Evolutionary conservation across 2,888 invertebrate species (phyloP), one percentile per base, ranked within the genome.

Genomic region (Lithophane leautieri): DNA sequence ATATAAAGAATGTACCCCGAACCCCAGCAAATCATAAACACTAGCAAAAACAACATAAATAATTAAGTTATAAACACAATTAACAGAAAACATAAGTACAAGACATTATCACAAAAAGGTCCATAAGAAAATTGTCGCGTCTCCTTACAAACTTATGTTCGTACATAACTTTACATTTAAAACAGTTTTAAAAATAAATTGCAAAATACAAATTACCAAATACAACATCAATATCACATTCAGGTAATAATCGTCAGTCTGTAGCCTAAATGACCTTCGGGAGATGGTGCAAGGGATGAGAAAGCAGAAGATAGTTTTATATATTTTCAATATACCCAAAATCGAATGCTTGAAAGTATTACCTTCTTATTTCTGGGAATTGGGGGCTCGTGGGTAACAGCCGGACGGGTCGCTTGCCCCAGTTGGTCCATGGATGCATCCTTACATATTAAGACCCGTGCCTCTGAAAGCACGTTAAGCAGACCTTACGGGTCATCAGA

Each of bases 191-290:
- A 88, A 90, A 90, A 91, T 92, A 92, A 91, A 92, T 91, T 91
- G 92, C 91, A 89, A 94, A 90, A 92, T 93, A 95, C 95, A 95
- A 96, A 95, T 95, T 94, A 94, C 93, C 89, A 90, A 92, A 93
- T 91, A 91, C 93, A 90, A 90, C 94, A 93, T 94, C 94, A 92
- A 94, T 95, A 95, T 94, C 89, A 92, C 90, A 93, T 93, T 92
- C 93, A 87, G 87, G 93, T 92, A 94, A 95, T 95, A 94, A 96
- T 95, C 95, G 94, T 95, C 94, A 93, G 94, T 94, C 93, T 94
- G 93, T 94, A 90, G 92, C 93, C 88, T 94, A 94, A 95, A 95
- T 93, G 93, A 93, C 91, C 89, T 92, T 91, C 88, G 73, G 77
- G 62, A n/a, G 73, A 1, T 76, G 84, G 88, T 79, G 3, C 69